Base-by-base conservation (phyloP, 2,113 vertebrate genomes). In the Siniperca knerii region DNA sequence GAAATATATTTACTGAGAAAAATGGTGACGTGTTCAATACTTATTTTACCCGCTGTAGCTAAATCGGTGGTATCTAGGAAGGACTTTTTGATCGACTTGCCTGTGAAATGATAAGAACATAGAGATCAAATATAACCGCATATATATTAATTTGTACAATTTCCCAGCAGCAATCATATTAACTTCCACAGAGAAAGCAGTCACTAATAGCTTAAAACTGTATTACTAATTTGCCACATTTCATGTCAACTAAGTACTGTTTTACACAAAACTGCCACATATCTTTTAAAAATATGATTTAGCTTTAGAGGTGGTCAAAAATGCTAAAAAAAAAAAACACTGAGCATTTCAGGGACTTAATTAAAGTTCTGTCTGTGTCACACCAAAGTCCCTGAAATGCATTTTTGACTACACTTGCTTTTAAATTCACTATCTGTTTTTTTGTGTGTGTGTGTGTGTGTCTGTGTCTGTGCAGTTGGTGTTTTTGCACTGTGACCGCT, bases 401-500 rank as follows among this genome's bases (percentile, higher is more conserved):
- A 1, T 48, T 12, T 50, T 33, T 66, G 46, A 11, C 23, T 16
- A 15, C 8, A 20, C 29, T 40, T 50, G 2, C 18, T 12, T 77
- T 48, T 15, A 42, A 70, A n/a, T 1, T 37, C 25, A 6, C 23
- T 0, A 0, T 57, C 8, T 83, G 6, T 57, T 57, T 48, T 7
- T 50, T 6, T 44, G 8, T 44, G 64, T 46, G 11, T 46, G 12
- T 76, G 23, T 50, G 33, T 44, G 8, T 44, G 64, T 46, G 11
- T 46, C 10, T 76, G 23, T 50, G 33, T 37, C 4, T 69, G 55
- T 94, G 71, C 93, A 99, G 98, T 89, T 99, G 75, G 97, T 99
- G 85, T 99, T 99, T 89, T 91, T 99, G 84, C 95, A 96, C 66
- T 96, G 95, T 18, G 97, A 97, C 68, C 96, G 98, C 72, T 97